Base-by-base conservation (phyloP, 2,888 invertebrate species). In the Lasius fuliginosus region DNA sequence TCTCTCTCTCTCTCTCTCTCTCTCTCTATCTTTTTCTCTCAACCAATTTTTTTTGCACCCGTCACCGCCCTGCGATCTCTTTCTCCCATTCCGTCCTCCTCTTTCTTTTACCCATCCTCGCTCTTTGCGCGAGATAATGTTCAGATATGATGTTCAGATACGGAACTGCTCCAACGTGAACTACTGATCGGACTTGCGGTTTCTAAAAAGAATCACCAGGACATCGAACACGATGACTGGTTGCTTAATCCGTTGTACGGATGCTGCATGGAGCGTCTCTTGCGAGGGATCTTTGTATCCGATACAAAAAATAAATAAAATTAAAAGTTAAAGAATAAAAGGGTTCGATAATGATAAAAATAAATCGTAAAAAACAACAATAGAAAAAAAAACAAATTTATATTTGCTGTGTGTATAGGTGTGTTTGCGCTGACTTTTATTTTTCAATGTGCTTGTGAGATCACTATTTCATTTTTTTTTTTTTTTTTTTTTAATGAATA, bases 31-130 rank as follows among this genome's bases (percentile, higher is more conserved):
- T 46, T 23, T 79, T 58, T 23, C 49, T 15, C 36, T 33, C 46
- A 64, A 23, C 64, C 65, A 49, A 53, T 53, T 53, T 64, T 68
- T 58, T 67, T 65, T 53, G 36, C 56, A 64, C 36, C 60, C 77
- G n/a, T 77, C 82, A 67, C 68, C 69, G 58, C 77, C 73, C 40
- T 71, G 46, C 60, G 79, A 79, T 60, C 56, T 62, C 23, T 4
- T 36, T 77, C 36, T 71, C 33, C 36, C 53, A n/a, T 53, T 15
- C 56, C 42, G 15, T 56, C n/a, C 40, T 56, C 9, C 56, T 42
- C 0, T 81, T 56, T 36, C 81, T 64, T 23, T 62, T 36, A 46
- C 60, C 33, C 58, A 67, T 3, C 33, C 40, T 4, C 71, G 23
- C 23, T 60, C n/a, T 79, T 71, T 23, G 23, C 79, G n/a, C 69